Evolutionary conservation across 2,797 vertebrate genomes (phyloP).

Genomic region (Argentina silus): DNA sequence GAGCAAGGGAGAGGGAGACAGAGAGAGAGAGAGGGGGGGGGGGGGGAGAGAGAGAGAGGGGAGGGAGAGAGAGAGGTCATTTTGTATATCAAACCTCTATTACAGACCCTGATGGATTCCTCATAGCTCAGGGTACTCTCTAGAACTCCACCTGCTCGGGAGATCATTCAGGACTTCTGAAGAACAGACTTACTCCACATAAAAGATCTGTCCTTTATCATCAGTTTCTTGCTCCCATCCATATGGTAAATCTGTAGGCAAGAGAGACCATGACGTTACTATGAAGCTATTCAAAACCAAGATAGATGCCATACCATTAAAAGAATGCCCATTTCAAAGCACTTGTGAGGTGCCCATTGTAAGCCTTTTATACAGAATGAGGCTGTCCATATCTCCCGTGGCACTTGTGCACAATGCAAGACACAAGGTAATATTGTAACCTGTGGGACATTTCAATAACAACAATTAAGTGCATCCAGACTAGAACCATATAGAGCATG

Average conservation of each 20-base stretch:
- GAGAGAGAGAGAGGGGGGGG: not conserved
- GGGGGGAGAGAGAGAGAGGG: not conserved
- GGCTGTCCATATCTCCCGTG: no score
- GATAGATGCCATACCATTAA: not conserved
- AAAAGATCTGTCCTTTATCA: constrained; percentile 91
- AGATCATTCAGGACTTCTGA: not conserved
- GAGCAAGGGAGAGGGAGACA: not conserved
- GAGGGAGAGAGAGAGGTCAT: not conserved
- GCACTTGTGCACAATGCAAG: no score
- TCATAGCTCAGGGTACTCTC: no score
- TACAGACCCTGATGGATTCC: no score
- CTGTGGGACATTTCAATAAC: not conserved
- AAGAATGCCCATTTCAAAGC: not conserved
- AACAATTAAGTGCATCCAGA: not conserved
- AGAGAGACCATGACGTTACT: constrained; percentile 20
- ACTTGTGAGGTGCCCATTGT: no score
- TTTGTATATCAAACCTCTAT: not conserved
- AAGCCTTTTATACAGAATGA: no score
- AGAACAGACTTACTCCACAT: constrained; percentile 91
- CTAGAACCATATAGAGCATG: no score
- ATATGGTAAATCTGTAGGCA: constrained; percentile 88
- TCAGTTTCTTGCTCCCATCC: constrained; percentile 98
- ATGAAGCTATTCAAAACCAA: not conserved
- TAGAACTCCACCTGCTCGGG: no score
- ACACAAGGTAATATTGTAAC: not conserved